Evolutionary conservation across 2,797 vertebrate species (phyloP), one percentile per base, ranked within the genome.

Genomic region (Pangasius sanitwongsei): DNA sequence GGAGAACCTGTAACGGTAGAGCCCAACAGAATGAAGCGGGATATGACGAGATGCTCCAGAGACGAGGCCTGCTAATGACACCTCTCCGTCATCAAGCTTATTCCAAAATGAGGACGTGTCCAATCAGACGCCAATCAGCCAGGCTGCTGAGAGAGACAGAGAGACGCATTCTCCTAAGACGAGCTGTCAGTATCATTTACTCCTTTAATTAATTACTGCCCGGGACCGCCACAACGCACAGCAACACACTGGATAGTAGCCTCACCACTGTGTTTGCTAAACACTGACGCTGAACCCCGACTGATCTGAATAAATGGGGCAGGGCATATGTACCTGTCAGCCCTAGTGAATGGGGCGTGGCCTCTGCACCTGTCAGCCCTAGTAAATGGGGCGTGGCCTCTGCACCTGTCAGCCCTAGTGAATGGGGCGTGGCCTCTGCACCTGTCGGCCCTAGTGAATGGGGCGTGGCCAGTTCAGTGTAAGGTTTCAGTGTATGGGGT

Each of bases 81-180:
- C 44, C 20, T 23, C 59, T 70, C 65, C 44, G 50, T 82, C 50
- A 59, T 55, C 15, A 34, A 15, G 50, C 63, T 82, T 34, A 11
- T 72, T 61, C 74, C 28, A n/a, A 44, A 77, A 13, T 44, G 81
- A 84, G 80, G 80, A 88, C 41, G 37, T 82, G 86, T 57, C 77
- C 48, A 84, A 74, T 72, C 44, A 41, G 37, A 8, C 13, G 25
- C 25, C 78, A 70, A 81, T 87, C 78, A 57, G 31, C 6, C 13
- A 1, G 50, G 25, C 77, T 41, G 34, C 75, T 31, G 75, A 37
- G 75, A 50, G 11, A 61, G 4, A 78, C 75, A 15, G n/a, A 57
- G 8, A 41, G 5, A 11, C 9, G 13, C 7, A 28, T 41, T 72
- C 25, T 70, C 41, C 59, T 65, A 28, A 18, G 50, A 44, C 34